Evolutionary conservation across 1,140 invertebrate genomes (phyloP).

Genomic region (Homalodisca vitripennis): DNA sequence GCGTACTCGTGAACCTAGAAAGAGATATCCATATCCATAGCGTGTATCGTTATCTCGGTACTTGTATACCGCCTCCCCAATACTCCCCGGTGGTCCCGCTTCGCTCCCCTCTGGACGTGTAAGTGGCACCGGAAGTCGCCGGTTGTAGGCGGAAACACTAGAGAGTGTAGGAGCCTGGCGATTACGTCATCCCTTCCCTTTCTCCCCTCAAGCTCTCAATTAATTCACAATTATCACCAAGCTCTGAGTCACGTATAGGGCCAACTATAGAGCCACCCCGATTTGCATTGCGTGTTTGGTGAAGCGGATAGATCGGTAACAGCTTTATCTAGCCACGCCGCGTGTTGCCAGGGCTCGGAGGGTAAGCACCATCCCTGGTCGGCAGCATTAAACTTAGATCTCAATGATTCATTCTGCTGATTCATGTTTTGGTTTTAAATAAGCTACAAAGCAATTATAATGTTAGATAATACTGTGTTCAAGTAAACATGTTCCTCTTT

Average conservation of each 20-base stretch:
- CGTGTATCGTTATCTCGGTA: too few relatives aligned
- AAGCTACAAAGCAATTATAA: too few relatives aligned
- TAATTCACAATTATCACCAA: background rate
- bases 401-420: too few relatives aligned
- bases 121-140: background rate
- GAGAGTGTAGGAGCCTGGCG: background rate
- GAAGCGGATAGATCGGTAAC: background rate
- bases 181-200: background rate
- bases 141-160: background rate
- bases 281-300: background rate
- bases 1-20: too few relatives aligned
- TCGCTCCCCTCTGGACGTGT: background rate
- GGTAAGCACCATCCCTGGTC: too few relatives aligned
- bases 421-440: too few relatives aligned
- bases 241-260: background rate
- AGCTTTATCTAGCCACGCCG: background rate
- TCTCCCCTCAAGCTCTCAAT: background rate
- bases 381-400: too few relatives aligned
- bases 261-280: background rate
- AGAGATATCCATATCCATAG: too few relatives aligned
- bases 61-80: background rate
- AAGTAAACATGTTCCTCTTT: too few relatives aligned
- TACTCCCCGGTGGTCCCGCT: background rate
- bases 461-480: too few relatives aligned
- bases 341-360: too few relatives aligned